Conservation (phyloP, 2,113 vertebrate species). For the Gasterosteus nipponicus region DNA sequence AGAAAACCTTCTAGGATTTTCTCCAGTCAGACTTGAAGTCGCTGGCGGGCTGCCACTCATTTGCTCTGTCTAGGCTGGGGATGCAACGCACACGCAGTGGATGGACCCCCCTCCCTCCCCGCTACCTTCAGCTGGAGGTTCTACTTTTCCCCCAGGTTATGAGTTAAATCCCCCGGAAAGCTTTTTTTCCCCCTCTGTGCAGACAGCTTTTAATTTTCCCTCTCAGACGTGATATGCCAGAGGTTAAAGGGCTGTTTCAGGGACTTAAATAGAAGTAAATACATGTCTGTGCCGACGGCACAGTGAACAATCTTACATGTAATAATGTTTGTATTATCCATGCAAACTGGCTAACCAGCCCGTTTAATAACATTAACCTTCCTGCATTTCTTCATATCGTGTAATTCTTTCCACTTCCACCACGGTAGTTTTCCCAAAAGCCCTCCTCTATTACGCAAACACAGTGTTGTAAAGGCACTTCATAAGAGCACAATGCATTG, state of each 20-base stretch:
- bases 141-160: slow-evolving; percentile 30
- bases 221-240: slow-evolving; percentile 35
- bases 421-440: slow-evolving; percentile 1
- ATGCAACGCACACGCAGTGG: slow-evolving; percentile 7
- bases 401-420: slow-evolving; percentile 12
- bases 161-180: slow-evolving; percentile 35
- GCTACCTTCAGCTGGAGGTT: not conserved
- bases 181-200: slow-evolving; percentile 9
- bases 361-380: not conserved
- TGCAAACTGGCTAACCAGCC: not conserved
- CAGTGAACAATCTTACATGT: not conserved
- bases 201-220: slow-evolving; percentile 61
- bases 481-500: not conserved
- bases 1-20: slow-evolving; percentile 31
- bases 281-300: slow-evolving; percentile 13
- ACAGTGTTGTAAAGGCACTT: not conserved
- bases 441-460: not conserved
- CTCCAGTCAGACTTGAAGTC: slow-evolving; percentile 21
- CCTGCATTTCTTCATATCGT: not conserved
- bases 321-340: not conserved
- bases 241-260: slow-evolving; percentile 42
- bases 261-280: slow-evolving; percentile 27
- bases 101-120: not conserved
- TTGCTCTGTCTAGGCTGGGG: slow-evolving; percentile 30
- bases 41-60: slow-evolving; percentile 39